Conservation (phyloP, 2,113 vertebrate genomes). For the Strix aluco region DNA sequence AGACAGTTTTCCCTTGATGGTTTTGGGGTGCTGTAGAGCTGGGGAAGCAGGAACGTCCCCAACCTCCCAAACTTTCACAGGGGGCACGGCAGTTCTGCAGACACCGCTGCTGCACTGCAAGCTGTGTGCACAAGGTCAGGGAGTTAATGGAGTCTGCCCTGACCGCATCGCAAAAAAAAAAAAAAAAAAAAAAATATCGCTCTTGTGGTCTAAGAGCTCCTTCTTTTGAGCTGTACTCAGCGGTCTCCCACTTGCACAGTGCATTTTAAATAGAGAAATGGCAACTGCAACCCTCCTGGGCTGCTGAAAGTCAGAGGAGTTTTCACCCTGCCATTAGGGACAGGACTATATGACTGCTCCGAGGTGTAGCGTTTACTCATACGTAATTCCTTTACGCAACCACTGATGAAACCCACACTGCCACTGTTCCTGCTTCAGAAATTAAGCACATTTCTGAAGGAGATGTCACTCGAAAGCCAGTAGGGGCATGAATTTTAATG, state of each 20-base stretch:
- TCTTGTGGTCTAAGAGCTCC: neutral
- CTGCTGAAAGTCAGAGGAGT: neutral
- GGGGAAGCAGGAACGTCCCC: neutral
- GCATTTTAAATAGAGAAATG: neutral
- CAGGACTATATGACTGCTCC: neutral
- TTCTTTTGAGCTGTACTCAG: neutral
- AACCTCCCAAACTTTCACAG: neutral
- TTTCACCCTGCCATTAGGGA: neutral
- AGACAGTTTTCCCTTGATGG: neutral
- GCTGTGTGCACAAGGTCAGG: accelerated
- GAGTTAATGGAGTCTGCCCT: neutral
- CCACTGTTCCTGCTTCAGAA: neutral
- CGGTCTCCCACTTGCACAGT: neutral
- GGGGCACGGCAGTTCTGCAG: neutral
- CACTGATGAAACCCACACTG: neutral
- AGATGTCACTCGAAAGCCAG: neutral
- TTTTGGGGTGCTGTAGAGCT: neutral
- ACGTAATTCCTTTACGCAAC: neutral
- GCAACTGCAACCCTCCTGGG: neutral
- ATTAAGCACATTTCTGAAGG: neutral
- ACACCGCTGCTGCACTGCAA: neutral
- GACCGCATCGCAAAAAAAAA: neutral
- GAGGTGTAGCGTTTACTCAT: accelerated
- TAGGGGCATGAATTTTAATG: neutral
- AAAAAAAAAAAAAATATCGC: neutral